Base-by-base conservation (phyloP, 2,888 invertebrate species). In the Heteromurus nitidus region DNA sequence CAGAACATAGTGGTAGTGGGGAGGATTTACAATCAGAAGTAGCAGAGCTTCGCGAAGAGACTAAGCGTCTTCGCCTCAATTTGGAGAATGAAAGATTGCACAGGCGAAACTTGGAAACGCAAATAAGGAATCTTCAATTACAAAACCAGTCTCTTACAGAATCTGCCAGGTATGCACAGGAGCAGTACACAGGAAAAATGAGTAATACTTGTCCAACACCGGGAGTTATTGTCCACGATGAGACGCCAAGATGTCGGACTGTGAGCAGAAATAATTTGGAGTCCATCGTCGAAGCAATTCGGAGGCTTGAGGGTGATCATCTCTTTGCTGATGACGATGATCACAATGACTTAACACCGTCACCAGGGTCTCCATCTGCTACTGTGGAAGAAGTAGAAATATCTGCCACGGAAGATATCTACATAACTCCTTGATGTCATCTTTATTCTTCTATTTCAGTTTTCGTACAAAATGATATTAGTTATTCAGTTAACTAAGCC, bases 261-360 rank as follows among this genome's bases (percentile, higher is more conserved):
- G 74, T 74, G 16, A 74, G 74, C 65, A 30, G 76, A 26, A 76
- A 76, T 28, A 76, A 76, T 42, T 47, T 76, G 42, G 76, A 76
- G 24, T 68, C 76, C n/a, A 76, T 76, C 44, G 76, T 76, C n/a
- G 76, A 76, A 76, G 76, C 76, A n/a, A 76, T 76, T 47, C 55
- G 76, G 3, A 68, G 68, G 24, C 68, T 76, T 18, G 76, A 76
- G 22, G 76, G 76, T 18, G 76, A 76, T 36, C 76, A 76, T 76
- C 30, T 76, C 3, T 76, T 76, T 47, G 67, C 76, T 18, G 76
- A 76, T 20, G 76, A 76, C n/a, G 74, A 74, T 24, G 50, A 64
- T 36, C 65, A 42, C 13, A 65, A 72, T 22, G 31, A 65, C 13
- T 24, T 65, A 16, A 74, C 74, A 24, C 74, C 74, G 31, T 74